A percentile compares a stretch with the other conserved stretches of the same genome.
Conservation (phyloP, 2,888 invertebrate genomes). For the Drosophila paranaensis region DNA sequence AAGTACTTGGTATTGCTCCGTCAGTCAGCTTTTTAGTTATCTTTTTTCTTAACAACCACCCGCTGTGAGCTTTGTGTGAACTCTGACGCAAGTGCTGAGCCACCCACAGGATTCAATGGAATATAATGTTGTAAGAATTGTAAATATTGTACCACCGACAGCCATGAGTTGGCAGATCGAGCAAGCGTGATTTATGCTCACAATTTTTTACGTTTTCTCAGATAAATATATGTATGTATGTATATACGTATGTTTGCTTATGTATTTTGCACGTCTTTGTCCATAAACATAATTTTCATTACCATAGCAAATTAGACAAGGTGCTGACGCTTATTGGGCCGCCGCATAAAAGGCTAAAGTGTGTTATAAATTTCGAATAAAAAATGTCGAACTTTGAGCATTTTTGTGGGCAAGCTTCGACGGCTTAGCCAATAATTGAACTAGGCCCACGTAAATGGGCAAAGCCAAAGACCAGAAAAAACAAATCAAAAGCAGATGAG, state of each 20-base stretch:
- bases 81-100: constrained; percentile 63
- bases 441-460: constrained; percentile 42
- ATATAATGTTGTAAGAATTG: constrained; percentile 43
- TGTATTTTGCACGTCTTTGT: constrained; percentile 61
- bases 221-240: background rate
- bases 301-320: constrained; percentile 81
- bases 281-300: constrained; percentile 73
- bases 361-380: constrained; percentile 57
- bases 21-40: constrained; percentile 5
- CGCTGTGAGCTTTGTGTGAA: constrained; percentile 65
- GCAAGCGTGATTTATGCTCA: constrained; percentile 66
- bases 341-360: constrained; percentile 50
- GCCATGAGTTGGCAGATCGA: constrained; percentile 62
- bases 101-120: constrained; percentile 70
- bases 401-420: constrained; percentile 16
- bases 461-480: background rate
- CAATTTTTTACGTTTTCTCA: constrained; percentile 30
- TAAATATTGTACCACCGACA: constrained; percentile 38
- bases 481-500: constrained; percentile 32
- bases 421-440: constrained; percentile 46
- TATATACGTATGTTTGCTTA: background rate
- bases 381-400: constrained; percentile 9
- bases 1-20: background rate
- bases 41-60: constrained; percentile 37
- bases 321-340: constrained; percentile 78